A percentile compares a stretch with the other conserved stretches of the same genome.
Evolutionary conservation across 2,888 invertebrate genomes (phyloP).

Genomic region (Athalia rosae): DNA sequence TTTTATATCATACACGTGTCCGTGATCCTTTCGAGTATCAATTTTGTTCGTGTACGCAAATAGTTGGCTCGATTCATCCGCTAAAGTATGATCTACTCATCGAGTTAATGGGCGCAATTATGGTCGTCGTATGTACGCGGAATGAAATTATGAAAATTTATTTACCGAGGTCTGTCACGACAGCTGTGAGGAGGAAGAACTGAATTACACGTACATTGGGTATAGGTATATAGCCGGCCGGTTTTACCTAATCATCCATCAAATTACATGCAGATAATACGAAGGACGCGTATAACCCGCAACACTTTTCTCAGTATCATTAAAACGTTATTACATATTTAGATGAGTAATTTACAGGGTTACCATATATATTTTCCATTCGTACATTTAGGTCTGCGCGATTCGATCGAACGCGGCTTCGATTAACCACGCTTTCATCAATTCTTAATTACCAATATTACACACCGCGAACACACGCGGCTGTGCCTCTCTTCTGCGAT

Average conservation of each 20-base stretch:
- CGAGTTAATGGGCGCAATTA: slow-evolving; percentile 54
- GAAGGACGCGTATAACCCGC: neutral
- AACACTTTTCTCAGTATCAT: neutral
- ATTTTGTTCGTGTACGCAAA: neutral
- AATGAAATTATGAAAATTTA: slow-evolving; percentile 44
- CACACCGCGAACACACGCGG: too few species aligned
- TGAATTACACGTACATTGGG: neutral
- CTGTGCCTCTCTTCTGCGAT: too few species aligned
- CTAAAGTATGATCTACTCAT: slow-evolving; percentile 51
- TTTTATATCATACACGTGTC: slow-evolving; percentile 11
- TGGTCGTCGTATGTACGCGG: slow-evolving; percentile 17
- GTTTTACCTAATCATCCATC: neutral
- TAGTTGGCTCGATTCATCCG: slow-evolving; percentile 33
- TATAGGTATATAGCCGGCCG: neutral
- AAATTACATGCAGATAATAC: neutral
- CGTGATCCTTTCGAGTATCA: neutral
- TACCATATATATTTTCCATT: too few species aligned
- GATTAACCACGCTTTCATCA: too few species aligned
- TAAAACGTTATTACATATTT: too few species aligned
- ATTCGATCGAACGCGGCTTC: too few species aligned
- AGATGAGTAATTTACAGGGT: too few species aligned
- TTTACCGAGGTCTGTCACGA: slow-evolving; percentile 38
- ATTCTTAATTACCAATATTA: too few species aligned
- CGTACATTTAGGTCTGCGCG: too few species aligned
- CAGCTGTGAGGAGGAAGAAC: neutral